phyloP scores from a whole-genome alignment of 1,140 invertebrate species.

The Bombyx mandarina region DNA sequence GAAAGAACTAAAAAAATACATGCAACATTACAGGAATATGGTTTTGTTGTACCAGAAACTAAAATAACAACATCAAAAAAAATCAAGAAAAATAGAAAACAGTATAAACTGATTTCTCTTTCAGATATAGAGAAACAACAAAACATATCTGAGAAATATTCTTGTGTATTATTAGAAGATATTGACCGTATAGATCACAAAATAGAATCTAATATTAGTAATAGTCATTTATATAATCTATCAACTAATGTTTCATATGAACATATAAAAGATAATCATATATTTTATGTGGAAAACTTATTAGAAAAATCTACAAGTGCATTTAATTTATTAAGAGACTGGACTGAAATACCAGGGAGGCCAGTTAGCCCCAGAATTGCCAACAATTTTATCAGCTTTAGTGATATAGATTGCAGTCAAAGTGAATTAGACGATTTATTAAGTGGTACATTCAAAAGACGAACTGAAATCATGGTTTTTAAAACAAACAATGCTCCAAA shows the following conservation, averaged over 20 bases:
- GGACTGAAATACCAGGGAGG: constrained; percentile 61
- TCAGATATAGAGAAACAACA: constrained; percentile 41
- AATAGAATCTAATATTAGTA: constrained; percentile 6
- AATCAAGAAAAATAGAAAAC: constrained; percentile 29
- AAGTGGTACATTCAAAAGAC: constrained; percentile 33
- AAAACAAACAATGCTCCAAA: constrained; percentile 18
- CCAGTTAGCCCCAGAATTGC: constrained; percentile 40
- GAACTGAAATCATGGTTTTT: constrained; percentile 28
- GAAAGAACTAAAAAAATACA: constrained; percentile 43
- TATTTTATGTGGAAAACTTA: constrained; percentile 64
- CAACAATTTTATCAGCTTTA: constrained; percentile 31
- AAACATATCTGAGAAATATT: constrained; percentile 45
- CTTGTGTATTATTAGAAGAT: constrained; percentile 43
- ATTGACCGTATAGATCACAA: constrained; percentile 13
- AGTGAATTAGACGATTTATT: constrained; percentile 41
- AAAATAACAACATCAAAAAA: constrained; percentile 27
- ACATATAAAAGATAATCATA: constrained; percentile 33
- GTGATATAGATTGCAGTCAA: constrained; percentile 37
- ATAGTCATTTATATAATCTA: constrained; percentile 27
- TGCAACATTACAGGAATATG: constrained; percentile 57
- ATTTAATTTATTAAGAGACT: constrained; percentile 59
- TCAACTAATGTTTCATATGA: constrained; percentile 38
- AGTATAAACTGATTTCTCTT: constrained; percentile 41
- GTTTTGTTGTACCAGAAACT: constrained; percentile 43
- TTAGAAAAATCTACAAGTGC: constrained; percentile 28